Evolutionary conservation across 2,113 vertebrate genomes (phyloP).

Genomic region (Oryctolagus cuniculus): DNA sequence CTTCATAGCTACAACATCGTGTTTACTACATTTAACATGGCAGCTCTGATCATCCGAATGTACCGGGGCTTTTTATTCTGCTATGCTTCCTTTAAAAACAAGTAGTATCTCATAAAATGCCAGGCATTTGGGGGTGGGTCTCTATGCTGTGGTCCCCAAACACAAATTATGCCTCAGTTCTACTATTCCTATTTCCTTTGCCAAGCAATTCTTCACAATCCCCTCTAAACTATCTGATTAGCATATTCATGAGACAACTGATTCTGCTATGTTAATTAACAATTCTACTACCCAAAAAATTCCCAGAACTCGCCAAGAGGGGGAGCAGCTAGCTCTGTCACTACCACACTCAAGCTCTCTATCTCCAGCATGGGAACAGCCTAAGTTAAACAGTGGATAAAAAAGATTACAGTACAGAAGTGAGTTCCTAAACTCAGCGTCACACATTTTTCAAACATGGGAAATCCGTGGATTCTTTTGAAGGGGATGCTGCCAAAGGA

Average conservation of each 20-base stretch:
- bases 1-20: background rate
- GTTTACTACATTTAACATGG: slow-evolving; percentile 53
- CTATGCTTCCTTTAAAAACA: slow-evolving; percentile 67
- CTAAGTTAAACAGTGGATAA: slow-evolving; percentile 12
- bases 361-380: background rate
- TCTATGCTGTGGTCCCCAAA: slow-evolving; percentile 64
- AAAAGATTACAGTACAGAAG: background rate
- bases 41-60: slow-evolving; percentile 58
- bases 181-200: slow-evolving; percentile 68
- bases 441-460: background rate
- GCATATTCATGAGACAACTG: slow-evolving; percentile 79
- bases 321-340: slow-evolving; percentile 77
- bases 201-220: slow-evolving; percentile 66
- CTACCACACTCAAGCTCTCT: background rate
- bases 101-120: slow-evolving; percentile 49
- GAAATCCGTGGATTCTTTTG: background rate
- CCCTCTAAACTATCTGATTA: slow-evolving; percentile 64
- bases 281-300: slow-evolving; percentile 49
- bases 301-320: slow-evolving; percentile 72
- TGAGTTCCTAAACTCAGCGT: background rate
- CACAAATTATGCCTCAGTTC: slow-evolving; percentile 60
- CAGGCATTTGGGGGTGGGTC: slow-evolving; percentile 32
- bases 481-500: background rate
- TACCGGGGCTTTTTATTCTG: slow-evolving; percentile 34
- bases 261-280: slow-evolving; percentile 77